These are phyloP conservation scores for Steinernema hermaphroditum DNA, from an alignment of 2,888 invertebrate genomes.

Conservation along the genomic window DNA sequence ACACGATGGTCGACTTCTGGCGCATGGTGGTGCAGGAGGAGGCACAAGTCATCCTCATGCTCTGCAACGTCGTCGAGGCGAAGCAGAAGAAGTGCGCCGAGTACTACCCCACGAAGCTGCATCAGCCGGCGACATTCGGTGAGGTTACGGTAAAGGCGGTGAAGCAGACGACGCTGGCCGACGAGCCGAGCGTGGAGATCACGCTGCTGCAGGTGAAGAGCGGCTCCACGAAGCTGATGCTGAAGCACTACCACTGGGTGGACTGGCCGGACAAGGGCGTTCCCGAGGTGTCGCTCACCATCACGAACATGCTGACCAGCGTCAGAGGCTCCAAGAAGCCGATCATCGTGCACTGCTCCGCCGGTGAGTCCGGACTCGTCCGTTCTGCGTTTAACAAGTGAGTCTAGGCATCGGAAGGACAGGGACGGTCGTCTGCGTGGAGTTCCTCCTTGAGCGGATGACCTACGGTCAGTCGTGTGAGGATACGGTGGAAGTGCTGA, in stretches of 20 bases:
- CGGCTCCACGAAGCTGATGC: background rate
- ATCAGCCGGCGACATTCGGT: constrained; percentile 1
- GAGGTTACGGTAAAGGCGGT: constrained; percentile 24
- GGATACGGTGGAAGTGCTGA: constrained; percentile 17
- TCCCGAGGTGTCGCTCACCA: constrained; percentile 5
- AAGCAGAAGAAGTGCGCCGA: constrained; percentile 25
- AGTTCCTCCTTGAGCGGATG: constrained; percentile 13
- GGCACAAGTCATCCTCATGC: constrained; percentile 29
- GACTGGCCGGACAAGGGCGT: constrained; percentile 30
- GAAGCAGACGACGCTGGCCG: background rate
- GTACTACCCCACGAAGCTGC: constrained; percentile 12
- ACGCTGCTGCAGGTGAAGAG: background rate
- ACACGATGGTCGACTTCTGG: constrained; percentile 38
- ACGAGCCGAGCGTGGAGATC: background rate
- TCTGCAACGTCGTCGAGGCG: constrained; percentile 28
- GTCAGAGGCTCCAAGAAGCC: constrained; percentile 21
- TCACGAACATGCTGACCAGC: constrained; percentile 26
- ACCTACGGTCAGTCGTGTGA: background rate
- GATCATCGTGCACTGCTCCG: constrained; percentile 32
- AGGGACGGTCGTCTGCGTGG: constrained; percentile 27
- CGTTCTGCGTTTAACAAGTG: background rate
- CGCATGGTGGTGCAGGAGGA: constrained; percentile 39
- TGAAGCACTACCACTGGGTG: constrained; percentile 20
- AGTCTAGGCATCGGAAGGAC: constrained; percentile 18
- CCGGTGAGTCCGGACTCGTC: background rate